Base-by-base conservation (phyloP, 2,797 vertebrate species). In the Myripristis murdjan region DNA sequence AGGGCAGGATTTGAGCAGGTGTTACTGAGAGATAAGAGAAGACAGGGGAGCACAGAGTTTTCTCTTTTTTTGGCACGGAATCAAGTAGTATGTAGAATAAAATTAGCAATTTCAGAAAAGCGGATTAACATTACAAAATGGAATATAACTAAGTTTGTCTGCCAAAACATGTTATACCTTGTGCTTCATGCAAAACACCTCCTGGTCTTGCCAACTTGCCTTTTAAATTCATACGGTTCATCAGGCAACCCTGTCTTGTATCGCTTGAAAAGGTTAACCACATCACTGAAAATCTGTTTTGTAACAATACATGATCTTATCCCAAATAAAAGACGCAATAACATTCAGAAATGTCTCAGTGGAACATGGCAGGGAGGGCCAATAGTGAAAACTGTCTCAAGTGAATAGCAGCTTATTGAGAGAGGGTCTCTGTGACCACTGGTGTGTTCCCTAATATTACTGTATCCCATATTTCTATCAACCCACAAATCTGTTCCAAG, bases 11-110 rank as follows among this genome's bases (percentile, higher is more conserved):
- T 18, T 53, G 76, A 86, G 74, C 74, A 26, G 49, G 75, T 91
- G 90, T 79, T 83, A 16, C 55, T 6, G 35, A 53, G 70, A 88
- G 89, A 91, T 91, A 90, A 89, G 79, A 20, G 31, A 65, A 62
- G 61, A 65, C 64, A 44, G 26, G 37, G 63, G 63, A 81, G 46
- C 14, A 1, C 22, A 33, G 55, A 12, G 28, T 44, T 37, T 12
- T 6, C 31, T 6, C 8, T 35, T 23, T 48, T 48, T 20, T 41
- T 47, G 37, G 64, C 53, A 76, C 81, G 73, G 66, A 87, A 89
- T 90, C 22, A 89, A 84, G 57, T 52, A 52, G 66, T 75, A 64
- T 37, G 64, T 70, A 76, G 64, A 58, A 68, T 70, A 81, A n/a
- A 78, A 83, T 83, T 51, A 80, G 73, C 75, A 72, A 85, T 78